These are phyloP conservation scores for Periophthalmus magnuspinnatus DNA, from an alignment of 2,797 vertebrate species.

Conservation along the genomic window DNA sequence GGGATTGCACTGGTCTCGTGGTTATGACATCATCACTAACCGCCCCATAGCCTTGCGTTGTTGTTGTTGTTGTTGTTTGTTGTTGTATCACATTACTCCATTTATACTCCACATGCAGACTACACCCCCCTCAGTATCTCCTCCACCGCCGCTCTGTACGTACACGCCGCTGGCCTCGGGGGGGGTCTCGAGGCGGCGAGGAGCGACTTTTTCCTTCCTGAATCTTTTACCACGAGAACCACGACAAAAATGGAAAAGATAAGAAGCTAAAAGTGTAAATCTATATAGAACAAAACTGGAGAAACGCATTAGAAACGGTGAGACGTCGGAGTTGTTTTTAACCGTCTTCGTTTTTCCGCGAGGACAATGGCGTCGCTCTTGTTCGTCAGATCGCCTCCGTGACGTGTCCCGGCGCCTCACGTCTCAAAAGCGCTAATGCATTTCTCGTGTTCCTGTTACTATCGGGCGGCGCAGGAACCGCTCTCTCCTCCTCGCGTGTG, in stretches of 20 bases:
- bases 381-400: constrained; percentile 37
- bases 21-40: neutral
- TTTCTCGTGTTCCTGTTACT: constrained; percentile 70
- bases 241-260: constrained; percentile 47
- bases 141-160: constrained; percentile 25
- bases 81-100: neutral
- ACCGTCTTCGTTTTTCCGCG: constrained; percentile 52
- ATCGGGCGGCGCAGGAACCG: constrained; percentile 61
- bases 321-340: constrained; percentile 54
- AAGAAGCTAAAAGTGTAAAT: constrained; percentile 23
- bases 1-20: neutral
- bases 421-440: constrained; percentile 68
- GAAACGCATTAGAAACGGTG: constrained; percentile 54
- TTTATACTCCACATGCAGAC: constrained; percentile 57
- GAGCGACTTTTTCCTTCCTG: constrained; percentile 17
- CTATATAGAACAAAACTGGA: constrained; percentile 32
- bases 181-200: too few relatives aligned
- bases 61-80: constrained; percentile 22
- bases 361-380: constrained; percentile 30
- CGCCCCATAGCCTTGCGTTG: neutral
- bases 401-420: constrained; percentile 26
- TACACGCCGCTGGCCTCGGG: neutral
- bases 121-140: constrained; percentile 45
- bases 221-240: constrained; percentile 57
- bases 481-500: constrained; percentile 51